Evolutionary conservation across 2,888 invertebrate species (phyloP), one percentile per base, ranked within the genome.

Genomic region (Myathropa florea): DNA sequence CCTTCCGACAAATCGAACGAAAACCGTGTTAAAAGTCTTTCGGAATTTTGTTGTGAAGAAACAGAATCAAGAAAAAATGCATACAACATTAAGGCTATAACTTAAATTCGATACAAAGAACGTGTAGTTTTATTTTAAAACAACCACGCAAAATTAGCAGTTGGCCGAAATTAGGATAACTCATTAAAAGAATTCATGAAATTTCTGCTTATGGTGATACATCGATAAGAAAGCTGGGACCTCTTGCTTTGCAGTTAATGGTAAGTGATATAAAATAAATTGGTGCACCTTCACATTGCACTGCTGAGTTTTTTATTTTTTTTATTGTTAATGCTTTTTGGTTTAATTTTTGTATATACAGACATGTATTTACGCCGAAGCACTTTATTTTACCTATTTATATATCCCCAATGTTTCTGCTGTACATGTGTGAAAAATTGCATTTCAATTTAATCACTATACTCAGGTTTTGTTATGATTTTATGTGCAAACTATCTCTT

Each of bases 381-480:
- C 30, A 46, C 39, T 12, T 14, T 57, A 36, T 39, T 59, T 39
- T 24, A n/a, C 24, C 12, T 46, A 46, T 18, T 46, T 46, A 7
- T 46, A 12, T 53, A 64, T 64, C 55, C 33, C 7, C 18, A 65
- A 18, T 30, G 18, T 14, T 59, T 24, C 23, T 46, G 57, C 23
- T 64, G 26, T 26, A 57, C 57, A 75, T 72, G 55, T 60, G 46
- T 61, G 21, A 64, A 57, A 81, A 61, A 59, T 70, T 77, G 46
- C 60, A 64, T 70, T 46, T 24, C 21, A 57, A 65, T 36, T 71
- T 65, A 60, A 70, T 36, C 64, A 59, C 61, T 63, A 57, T 46
- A 72, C 67, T 71, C 77, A 60, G 77, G 77, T 67, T 63, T 77
- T 83, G 78, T 83, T 83, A 78, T 78, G 68, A 68, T 83, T 83